phyloP scores from a whole-genome alignment of 2,888 invertebrate genomes.

The Drosophila aldrichi region DNA sequence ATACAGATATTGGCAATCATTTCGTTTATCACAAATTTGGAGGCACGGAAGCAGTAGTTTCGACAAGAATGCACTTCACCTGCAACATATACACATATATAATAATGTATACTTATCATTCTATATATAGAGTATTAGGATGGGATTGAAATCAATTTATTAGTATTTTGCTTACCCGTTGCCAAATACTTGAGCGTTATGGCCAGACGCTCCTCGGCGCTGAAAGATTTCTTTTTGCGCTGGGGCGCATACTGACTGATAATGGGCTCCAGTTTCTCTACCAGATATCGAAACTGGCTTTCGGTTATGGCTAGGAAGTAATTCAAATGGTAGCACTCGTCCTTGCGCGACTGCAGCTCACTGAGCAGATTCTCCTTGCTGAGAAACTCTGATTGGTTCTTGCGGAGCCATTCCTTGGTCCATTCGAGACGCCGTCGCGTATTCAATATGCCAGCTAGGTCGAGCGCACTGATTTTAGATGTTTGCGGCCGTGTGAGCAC shows the following conservation, averaged over 20 bases:
- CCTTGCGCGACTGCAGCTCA: conserved; percentile 82
- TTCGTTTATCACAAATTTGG: conserved; percentile 84
- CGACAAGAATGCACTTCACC: conserved; percentile 85
- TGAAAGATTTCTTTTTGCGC: conserved; percentile 83
- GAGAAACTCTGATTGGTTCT: conserved; percentile 83
- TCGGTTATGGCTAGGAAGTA: conserved; percentile 84
- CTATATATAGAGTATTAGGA: neutral
- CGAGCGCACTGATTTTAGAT: conserved; percentile 78
- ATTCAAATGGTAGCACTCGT: conserved; percentile 84
- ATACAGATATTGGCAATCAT: conserved; percentile 84
- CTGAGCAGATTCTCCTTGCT: conserved; percentile 83
- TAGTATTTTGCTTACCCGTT: conserved; percentile 75
- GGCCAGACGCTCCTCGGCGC: conserved; percentile 84
- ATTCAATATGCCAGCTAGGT: conserved; percentile 82
- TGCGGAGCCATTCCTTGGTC: conserved; percentile 84
- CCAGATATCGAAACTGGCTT: conserved; percentile 83
- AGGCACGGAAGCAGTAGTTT: conserved; percentile 85
- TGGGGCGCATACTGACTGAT: conserved; percentile 84
- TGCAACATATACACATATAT: conserved; percentile 36
- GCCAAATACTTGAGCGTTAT: conserved; percentile 85
- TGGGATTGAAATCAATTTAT: neutral
- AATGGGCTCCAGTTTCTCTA: conserved; percentile 82
- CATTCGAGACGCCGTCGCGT: conserved; percentile 83
- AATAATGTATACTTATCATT: neutral
- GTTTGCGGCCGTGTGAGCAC: conserved; percentile 67